A percentile compares a stretch with the other conserved stretches of the same genome.
Evolutionary conservation across 2,888 invertebrate species (phyloP).

Genomic region (Epinotia bilunana): DNA sequence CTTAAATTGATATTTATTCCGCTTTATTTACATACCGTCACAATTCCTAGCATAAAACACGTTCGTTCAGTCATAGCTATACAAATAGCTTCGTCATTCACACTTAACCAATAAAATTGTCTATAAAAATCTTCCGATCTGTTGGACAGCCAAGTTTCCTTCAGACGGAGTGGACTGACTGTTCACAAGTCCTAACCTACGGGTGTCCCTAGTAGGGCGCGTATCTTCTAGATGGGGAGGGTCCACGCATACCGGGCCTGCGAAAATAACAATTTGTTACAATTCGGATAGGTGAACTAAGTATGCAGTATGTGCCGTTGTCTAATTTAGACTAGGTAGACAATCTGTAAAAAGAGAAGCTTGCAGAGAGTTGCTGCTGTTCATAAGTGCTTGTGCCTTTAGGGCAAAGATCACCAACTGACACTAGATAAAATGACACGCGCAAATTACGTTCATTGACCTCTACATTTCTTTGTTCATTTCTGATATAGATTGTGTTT

Average conservation of each 20-base stretch:
- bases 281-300: background rate
- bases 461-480: background rate
- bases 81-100: slow-evolving; percentile 66
- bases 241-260: slow-evolving; percentile 91
- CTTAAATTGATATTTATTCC: slow-evolving; percentile 78
- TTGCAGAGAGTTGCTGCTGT: background rate
- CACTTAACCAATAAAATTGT: slow-evolving; percentile 62
- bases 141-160: slow-evolving; percentile 60
- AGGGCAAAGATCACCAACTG: background rate
- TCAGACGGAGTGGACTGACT: slow-evolving; percentile 20
- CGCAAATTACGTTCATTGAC: background rate
- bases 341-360: background rate
- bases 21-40: slow-evolving; percentile 75
- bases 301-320: background rate
- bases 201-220: slow-evolving; percentile 88
- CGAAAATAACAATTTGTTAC: slow-evolving; percentile 61
- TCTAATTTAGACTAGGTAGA: background rate
- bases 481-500: background rate
- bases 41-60: slow-evolving; percentile 55
- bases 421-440: background rate
- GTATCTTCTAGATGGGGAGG: slow-evolving; percentile 93
- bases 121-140: slow-evolving; percentile 63
- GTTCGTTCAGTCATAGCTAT: slow-evolving; percentile 61
- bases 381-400: background rate
- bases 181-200: slow-evolving; percentile 42